phyloP scores from a whole-genome alignment of 1,140 invertebrate genomes.

The Calephelis virginiensis region DNA sequence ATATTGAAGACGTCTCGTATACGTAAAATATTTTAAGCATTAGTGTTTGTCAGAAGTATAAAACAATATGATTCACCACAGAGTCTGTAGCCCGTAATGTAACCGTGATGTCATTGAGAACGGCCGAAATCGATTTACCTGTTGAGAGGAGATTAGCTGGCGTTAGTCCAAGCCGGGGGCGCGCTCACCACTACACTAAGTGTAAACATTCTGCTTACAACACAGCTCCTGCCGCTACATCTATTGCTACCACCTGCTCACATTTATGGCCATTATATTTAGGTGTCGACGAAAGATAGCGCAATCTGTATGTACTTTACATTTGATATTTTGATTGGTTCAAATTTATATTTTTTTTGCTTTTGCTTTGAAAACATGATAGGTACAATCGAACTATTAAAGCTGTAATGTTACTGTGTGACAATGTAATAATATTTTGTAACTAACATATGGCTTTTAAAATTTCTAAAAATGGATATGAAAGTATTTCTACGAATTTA shows the following conservation, averaged over 20 bases:
- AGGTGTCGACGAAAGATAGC: neutral
- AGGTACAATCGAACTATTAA: too few relatives aligned
- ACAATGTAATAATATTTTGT: too few relatives aligned
- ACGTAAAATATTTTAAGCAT: neutral
- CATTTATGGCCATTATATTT: slow-evolving; percentile 23
- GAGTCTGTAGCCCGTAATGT: slow-evolving; percentile 39
- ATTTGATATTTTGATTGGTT: too few relatives aligned
- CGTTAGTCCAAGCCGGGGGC: slow-evolving; percentile 49
- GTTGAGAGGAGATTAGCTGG: slow-evolving; percentile 69
- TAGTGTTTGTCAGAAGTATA: neutral
- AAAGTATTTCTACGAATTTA: too few relatives aligned
- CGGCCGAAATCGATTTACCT: slow-evolving; percentile 62
- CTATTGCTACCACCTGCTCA: slow-evolving; percentile 36
- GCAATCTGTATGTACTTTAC: too few relatives aligned
- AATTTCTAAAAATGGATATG: too few relatives aligned
- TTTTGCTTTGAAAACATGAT: too few relatives aligned
- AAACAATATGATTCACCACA: slow-evolving; percentile 52
- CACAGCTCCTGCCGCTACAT: slow-evolving; percentile 31
- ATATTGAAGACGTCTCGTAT: neutral
- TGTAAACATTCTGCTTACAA: slow-evolving; percentile 48
- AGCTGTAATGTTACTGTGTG: too few relatives aligned
- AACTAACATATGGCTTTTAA: too few relatives aligned
- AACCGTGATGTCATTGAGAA: slow-evolving; percentile 62
- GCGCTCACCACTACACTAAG: slow-evolving; percentile 34
- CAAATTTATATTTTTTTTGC: too few relatives aligned